Evolutionary conservation across 2,888 invertebrate genomes (phyloP).

Genomic region (Perizoma flavofasciatum): DNA sequence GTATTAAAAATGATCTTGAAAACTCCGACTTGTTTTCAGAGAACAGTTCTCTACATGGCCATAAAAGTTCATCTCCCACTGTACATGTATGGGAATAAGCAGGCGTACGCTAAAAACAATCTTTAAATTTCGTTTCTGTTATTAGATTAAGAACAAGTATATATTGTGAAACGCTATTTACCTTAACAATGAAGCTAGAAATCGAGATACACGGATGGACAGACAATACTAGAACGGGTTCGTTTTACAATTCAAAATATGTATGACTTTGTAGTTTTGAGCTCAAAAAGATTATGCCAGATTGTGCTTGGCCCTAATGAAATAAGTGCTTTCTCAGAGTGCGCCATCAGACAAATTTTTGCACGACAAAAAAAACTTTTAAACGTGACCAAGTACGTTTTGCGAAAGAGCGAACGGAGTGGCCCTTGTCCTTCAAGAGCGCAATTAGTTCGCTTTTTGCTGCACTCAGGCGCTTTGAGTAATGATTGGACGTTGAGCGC

Average conservation of each 20-base stretch:
- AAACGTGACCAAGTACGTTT: slow-evolving; percentile 79
- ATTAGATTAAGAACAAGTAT: no score
- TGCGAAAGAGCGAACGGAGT: slow-evolving; percentile 68
- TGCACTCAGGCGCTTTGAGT: slow-evolving; percentile 76
- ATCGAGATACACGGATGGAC: no score
- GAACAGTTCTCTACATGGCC: no score
- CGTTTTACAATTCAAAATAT: not conserved
- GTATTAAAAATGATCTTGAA: no score
- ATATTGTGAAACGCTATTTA: no score
- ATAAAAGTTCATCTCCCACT: no score
- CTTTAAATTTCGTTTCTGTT: no score
- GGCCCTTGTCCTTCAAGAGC: slow-evolving; percentile 78
- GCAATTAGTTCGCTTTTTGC: slow-evolving; percentile 81
- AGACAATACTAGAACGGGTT: no score
- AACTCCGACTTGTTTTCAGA: no score
- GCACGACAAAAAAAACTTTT: slow-evolving; percentile 71
- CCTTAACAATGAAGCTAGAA: no score
- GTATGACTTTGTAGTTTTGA: slow-evolving; percentile 1
- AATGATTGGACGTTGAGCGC: slow-evolving; percentile 70
- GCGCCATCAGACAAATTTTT: slow-evolving; percentile 47
- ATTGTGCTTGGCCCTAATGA: slow-evolving; percentile 18
- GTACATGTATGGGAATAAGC: no score
- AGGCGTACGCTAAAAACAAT: no score
- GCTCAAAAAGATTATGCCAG: slow-evolving; percentile 11
- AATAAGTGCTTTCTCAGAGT: slow-evolving; percentile 31